A percentile compares a stretch with the other conserved stretches of the same genome.
Conservation (phyloP, 1,140 invertebrate species). For the Drosophila biarmipes region DNA sequence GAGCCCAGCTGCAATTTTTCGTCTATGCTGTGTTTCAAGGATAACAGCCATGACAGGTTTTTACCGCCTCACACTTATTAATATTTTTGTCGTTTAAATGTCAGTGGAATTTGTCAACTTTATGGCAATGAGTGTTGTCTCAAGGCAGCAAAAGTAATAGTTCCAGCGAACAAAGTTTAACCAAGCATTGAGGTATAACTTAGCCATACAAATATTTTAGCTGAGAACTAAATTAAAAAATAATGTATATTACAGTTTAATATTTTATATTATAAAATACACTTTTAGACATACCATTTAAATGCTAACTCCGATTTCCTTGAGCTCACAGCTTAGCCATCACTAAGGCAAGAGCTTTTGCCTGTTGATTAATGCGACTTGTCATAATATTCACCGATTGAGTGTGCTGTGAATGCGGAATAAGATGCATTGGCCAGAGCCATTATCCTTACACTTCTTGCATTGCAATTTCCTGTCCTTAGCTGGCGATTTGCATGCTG, state of each 20-base stretch:
- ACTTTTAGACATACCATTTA: no score
- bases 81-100: conserved; percentile 35
- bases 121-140: conserved; percentile 47
- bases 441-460: conserved; percentile 70
- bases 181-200: conserved; percentile 1
- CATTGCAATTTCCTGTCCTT: conserved; percentile 77
- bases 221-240: no score
- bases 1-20: conserved; percentile 24
- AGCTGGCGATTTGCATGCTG: conserved; percentile 72
- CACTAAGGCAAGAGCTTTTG: conserved; percentile 34
- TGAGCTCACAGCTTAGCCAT: conserved; percentile 10
- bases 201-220: no score
- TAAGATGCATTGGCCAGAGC: conserved; percentile 35
- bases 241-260: no score
- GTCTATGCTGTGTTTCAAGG: conserved; percentile 34
- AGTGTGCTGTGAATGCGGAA: conserved; percentile 62
- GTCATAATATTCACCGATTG: conserved; percentile 63
- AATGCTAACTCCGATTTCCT: conserved; percentile 2
- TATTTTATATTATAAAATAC: no score
- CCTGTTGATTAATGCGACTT: conserved; percentile 70
- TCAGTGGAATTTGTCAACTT: conserved; percentile 68
- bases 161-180: conserved; percentile 46
- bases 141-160: conserved; percentile 38
- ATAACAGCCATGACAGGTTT: conserved; percentile 25
- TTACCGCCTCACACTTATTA: conserved; percentile 33